Conservation (phyloP, 2,888 invertebrate genomes). For the Chalcis sispes region DNA sequence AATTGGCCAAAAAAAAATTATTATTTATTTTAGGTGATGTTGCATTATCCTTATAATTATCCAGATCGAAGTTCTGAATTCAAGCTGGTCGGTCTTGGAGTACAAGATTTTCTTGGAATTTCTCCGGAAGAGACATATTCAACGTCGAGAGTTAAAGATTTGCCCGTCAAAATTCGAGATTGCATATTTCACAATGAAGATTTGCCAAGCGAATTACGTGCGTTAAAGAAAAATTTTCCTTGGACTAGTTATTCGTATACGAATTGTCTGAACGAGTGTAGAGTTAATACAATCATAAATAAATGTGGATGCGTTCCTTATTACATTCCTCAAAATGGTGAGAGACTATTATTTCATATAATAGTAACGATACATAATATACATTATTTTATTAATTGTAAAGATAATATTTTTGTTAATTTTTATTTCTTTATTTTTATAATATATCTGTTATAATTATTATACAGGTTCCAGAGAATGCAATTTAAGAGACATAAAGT, state of each 20-base stretch:
- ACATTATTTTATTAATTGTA: no score
- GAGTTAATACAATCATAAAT: neutral
- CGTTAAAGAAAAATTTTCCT: slow-evolving; percentile 65
- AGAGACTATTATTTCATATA: slow-evolving; percentile 49
- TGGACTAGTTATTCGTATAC: slow-evolving; percentile 37
- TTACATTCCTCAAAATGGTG: slow-evolving; percentile 50
- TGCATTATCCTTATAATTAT: slow-evolving; percentile 82
- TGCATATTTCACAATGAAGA: slow-evolving; percentile 81
- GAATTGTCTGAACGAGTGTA: slow-evolving; percentile 48
- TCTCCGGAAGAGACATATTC: slow-evolving; percentile 82
- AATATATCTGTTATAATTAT: neutral
- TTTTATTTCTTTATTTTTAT: slow-evolving; percentile 1
- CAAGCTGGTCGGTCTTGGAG: slow-evolving; percentile 79
- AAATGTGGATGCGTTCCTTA: slow-evolving; percentile 50
- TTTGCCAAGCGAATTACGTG: neutral
- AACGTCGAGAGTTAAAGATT: slow-evolving; percentile 77
- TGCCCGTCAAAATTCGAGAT: slow-evolving; percentile 77
- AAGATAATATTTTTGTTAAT: neutral
- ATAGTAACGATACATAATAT: no score
- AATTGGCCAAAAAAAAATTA: slow-evolving; percentile 9
- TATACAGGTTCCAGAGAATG: slow-evolving; percentile 73
- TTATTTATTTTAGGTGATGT: slow-evolving; percentile 76
- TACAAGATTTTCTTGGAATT: slow-evolving; percentile 81
- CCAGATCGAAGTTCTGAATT: slow-evolving; percentile 81
- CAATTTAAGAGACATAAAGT: slow-evolving; percentile 77